phyloP scores from a whole-genome alignment of 2,888 invertebrate species.

The Mayetiola destructor region DNA sequence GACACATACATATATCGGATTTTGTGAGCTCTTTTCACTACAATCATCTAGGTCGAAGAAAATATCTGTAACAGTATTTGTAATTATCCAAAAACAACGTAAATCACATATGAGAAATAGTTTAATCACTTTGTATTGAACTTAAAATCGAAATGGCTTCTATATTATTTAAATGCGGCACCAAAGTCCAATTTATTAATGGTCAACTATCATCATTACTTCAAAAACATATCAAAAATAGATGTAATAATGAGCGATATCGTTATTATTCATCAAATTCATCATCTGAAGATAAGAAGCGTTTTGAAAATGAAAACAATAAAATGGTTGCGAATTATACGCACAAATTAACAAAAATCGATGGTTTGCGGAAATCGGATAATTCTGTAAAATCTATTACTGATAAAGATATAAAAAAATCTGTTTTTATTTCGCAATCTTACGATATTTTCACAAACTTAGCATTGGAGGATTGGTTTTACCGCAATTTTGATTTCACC shows the following conservation, averaged over 20 bases:
- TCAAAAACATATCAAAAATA: too few species aligned
- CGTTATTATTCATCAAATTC: too few species aligned
- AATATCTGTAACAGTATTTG: too few species aligned
- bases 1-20: too few species aligned
- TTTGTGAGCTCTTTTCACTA: too few species aligned
- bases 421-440: constrained; percentile 84
- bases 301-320: too few species aligned
- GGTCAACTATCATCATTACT: neutral
- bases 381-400: neutral
- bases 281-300: neutral
- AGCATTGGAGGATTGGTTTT: constrained; percentile 93
- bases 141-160: constrained; percentile 9
- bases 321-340: neutral
- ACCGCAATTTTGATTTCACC: constrained; percentile 68
- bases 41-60: too few species aligned
- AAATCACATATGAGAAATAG: neutral
- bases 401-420: constrained; percentile 48
- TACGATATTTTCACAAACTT: constrained; percentile 83
- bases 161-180: neutral
- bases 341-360: constrained; percentile 1
- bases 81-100: too few species aligned
- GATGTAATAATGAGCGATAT: too few species aligned
- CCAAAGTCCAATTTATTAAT: constrained; percentile 1
- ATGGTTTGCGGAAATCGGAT: neutral
- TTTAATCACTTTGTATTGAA: neutral